Evolutionary conservation across 2,888 invertebrate species (phyloP).

Genomic region (Pyrrhosoma nymphula): DNA sequence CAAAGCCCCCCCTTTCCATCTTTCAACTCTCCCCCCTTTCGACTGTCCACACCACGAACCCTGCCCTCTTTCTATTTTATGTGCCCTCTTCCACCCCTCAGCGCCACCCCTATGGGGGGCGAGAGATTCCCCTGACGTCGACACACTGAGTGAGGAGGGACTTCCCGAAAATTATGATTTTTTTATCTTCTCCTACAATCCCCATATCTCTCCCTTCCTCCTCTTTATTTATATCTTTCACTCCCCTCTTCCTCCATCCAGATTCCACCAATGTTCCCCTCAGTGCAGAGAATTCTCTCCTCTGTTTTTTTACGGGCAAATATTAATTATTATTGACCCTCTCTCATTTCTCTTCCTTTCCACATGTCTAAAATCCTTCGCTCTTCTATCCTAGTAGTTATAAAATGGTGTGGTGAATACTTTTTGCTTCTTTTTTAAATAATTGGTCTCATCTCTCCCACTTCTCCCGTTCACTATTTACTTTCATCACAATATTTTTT

Average conservation of each 20-base stretch:
- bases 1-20: not conserved
- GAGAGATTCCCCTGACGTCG: not conserved
- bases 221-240: not conserved
- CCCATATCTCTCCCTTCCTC: not conserved
- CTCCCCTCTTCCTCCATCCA: not conserved
- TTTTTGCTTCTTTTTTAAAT: too few relatives aligned
- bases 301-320: too few relatives aligned
- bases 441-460: too few relatives aligned
- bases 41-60: not conserved
- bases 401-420: too few relatives aligned
- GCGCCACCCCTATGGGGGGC: not conserved
- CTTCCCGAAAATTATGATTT: slow-evolving; percentile 17
- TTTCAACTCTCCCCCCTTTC: not conserved
- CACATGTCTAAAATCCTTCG: too few relatives aligned
- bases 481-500: too few relatives aligned
- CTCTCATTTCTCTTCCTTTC: too few relatives aligned
- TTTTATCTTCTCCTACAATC: not conserved
- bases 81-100: not conserved
- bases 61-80: not conserved
- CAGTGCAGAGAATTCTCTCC: too few relatives aligned
- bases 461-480: too few relatives aligned
- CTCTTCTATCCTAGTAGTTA: too few relatives aligned
- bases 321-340: too few relatives aligned
- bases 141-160: not conserved
- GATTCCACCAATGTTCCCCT: too few relatives aligned